Base-by-base conservation (phyloP, 2,113 vertebrate species). In the Strix aluco region DNA sequence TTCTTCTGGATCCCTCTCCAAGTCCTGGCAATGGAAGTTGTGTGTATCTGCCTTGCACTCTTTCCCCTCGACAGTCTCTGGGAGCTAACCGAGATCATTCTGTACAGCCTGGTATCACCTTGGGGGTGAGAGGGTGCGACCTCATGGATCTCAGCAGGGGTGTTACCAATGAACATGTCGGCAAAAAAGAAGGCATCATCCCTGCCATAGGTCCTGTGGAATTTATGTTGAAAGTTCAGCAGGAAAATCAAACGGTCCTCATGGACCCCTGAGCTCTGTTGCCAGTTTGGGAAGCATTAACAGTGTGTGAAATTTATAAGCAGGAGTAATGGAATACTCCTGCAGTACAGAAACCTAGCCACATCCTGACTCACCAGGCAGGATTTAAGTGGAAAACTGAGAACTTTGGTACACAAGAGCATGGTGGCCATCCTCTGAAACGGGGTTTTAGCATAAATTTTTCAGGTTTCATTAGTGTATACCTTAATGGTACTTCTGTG, bases 261-360 rank as follows among this genome's bases (percentile, higher is more conserved):
- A 55, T 81, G 78, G 69, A 93, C 85, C 85, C 94, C 73, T 86
- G 82, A 92, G 72, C 87, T 81, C 36, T 72, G 57, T 32, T 95
- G 85, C 89, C 87, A 87, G 86, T 77, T 92, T 81, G 95, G 86
- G 93, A 96, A 96, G 94, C 73, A 72, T 74, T 97, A 93, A 79
- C 34, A 67, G 80, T 1, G 51, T 90, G 94, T 82, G 92, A 94
- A 97, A 92, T 97, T 95, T 94, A 83, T 92, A 97, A 97, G 85
- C 74, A 79, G 67, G 29, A 91, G 84, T 93, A 94, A 94, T 83
- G 93, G 87, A 88, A 90, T 77, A 92, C 77, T 96, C 95, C 81
- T 92, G 95, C 83, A 70, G 88, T 79, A 88, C 74, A 88, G 40
- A 95, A 92, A 72, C 82, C 46, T 84, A 66, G 88, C 88, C 94